Conservation (phyloP, 2,797 vertebrate genomes). For the Ceyx erithaca region DNA sequence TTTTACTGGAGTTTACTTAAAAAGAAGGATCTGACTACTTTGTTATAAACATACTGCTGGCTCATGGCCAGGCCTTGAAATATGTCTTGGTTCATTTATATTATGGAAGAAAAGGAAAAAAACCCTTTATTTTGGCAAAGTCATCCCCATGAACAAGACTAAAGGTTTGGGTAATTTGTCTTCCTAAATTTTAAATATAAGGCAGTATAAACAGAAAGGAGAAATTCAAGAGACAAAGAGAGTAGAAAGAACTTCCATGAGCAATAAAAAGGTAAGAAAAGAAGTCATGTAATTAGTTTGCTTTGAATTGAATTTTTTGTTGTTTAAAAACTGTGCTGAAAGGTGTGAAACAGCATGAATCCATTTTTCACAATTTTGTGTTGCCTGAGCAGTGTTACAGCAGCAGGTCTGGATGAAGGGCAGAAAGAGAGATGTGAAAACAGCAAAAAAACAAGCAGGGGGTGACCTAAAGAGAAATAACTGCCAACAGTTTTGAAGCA, state of each 20-base stretch:
- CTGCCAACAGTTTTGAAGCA: neutral
- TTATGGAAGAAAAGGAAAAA: constrained; percentile 8
- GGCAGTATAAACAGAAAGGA: neutral
- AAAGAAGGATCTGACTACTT: neutral
- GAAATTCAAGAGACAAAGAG: neutral
- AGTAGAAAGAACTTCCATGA: neutral
- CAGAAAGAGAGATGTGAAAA: neutral
- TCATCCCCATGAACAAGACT: neutral
- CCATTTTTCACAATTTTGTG: constrained; percentile 4
- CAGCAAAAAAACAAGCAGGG: neutral
- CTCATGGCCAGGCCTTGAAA: neutral
- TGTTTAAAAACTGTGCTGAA: constrained; percentile 30
- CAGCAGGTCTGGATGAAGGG: neutral
- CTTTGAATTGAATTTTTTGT: constrained; percentile 12
- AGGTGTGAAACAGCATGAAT: constrained; percentile 4
- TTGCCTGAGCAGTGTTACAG: neutral
- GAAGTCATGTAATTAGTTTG: neutral
- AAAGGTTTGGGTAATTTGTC: neutral
- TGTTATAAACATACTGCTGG: neutral
- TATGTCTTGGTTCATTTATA: neutral
- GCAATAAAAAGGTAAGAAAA: neutral
- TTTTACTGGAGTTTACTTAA: neutral
- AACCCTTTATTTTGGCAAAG: constrained; percentile 15
- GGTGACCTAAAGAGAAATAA: neutral
- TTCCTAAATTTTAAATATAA: neutral